These are phyloP conservation scores for Callithrix jacchus DNA, from an alignment of 2,113 vertebrate species.

Conservation along the genomic window DNA sequence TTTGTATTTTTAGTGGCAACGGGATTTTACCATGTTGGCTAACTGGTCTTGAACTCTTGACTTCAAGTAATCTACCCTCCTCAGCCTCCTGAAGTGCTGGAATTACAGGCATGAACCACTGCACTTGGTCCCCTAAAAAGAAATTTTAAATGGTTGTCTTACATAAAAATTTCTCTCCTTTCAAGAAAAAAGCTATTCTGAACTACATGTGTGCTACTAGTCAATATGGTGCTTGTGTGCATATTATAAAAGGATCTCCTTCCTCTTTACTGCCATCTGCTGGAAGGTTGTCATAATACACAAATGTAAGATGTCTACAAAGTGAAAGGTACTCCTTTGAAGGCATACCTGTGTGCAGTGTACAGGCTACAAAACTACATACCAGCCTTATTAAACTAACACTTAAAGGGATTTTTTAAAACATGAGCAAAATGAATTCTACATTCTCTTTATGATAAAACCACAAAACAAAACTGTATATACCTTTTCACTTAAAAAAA, in stretches of 20 bases:
- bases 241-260: background rate
- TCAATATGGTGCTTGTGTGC: background rate
- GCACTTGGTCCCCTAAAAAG: background rate
- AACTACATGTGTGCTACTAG: background rate
- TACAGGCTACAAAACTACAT: background rate
- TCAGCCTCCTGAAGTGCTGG: too few relatives aligned
- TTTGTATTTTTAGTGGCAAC: too few relatives aligned
- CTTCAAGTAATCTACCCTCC: too few relatives aligned
- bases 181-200: background rate
- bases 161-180: background rate
- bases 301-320: background rate
- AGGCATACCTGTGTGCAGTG: background rate
- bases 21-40: too few relatives aligned
- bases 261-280: constrained; percentile 49
- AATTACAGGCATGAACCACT: too few relatives aligned
- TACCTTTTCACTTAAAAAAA: constrained; percentile 6
- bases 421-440: constrained; percentile 40
- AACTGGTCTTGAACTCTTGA: too few relatives aligned
- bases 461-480: background rate
- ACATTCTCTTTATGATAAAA: constrained; percentile 18
- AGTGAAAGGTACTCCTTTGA: background rate
- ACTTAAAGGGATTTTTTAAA: background rate
- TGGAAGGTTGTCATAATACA: constrained; percentile 6
- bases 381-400: background rate
- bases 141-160: constrained; percentile 20